Conservation (phyloP, 1,140 invertebrate species). For the Drosophila serrata region DNA sequence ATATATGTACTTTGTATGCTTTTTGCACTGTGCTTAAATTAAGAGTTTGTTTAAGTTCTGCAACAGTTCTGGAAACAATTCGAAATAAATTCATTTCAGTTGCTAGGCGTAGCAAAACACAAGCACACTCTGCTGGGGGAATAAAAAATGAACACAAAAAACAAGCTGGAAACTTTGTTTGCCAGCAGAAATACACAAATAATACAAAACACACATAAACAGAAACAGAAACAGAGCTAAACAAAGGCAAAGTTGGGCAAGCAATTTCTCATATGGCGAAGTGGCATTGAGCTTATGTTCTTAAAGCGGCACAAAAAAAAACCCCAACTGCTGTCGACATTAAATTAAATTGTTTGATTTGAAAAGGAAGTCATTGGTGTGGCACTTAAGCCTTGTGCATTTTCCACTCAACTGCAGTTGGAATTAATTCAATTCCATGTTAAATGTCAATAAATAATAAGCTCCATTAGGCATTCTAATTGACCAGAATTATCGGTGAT, state of each 20-base stretch:
- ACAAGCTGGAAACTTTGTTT: constrained; percentile 36
- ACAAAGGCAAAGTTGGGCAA: constrained; percentile 38
- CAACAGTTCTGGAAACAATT: constrained; percentile 50
- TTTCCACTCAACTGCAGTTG: constrained; percentile 8
- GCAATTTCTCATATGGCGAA: constrained; percentile 28
- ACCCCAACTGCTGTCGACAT: constrained; percentile 28
- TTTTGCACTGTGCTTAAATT: constrained; percentile 51
- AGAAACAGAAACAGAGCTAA: constrained; percentile 44
- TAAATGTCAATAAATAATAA: constrained; percentile 32
- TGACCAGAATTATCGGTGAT: constrained; percentile 14
- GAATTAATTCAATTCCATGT: constrained; percentile 7
- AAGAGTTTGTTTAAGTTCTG: constrained; percentile 50
- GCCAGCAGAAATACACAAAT: constrained; percentile 60
- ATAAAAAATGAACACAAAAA: constrained; percentile 35
- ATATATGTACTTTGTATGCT: constrained; percentile 16
- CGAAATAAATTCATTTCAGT: constrained; percentile 65
- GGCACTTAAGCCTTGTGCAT: constrained; percentile 30
- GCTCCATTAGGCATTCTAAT: constrained; percentile 23
- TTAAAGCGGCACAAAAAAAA: constrained; percentile 19
- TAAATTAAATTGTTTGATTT: constrained; percentile 41
- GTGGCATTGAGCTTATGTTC: constrained; percentile 23
- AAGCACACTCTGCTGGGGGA: constrained; percentile 1
- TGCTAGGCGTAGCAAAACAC: constrained; percentile 55
- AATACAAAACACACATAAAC: constrained; percentile 57
- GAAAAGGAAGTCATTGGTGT: constrained; percentile 16